These are phyloP conservation scores for Cataglyphis cursor DNA, from an alignment of 2,888 invertebrate genomes.

Conservation along the genomic window DNA sequence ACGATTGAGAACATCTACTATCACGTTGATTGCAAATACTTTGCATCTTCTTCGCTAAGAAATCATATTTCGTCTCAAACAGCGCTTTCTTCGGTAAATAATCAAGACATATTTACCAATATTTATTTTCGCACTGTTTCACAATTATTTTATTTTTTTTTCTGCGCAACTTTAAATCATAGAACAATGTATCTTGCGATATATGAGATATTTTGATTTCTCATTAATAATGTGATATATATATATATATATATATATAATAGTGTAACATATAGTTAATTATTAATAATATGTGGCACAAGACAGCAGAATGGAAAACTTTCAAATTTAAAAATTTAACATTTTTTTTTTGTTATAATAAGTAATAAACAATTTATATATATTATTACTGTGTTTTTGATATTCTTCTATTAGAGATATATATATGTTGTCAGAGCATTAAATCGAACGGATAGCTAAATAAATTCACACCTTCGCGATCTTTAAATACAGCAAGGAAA, in stretches of 20 bases:
- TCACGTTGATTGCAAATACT: not conserved
- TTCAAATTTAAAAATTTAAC: not conserved
- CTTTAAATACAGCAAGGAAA: not conserved
- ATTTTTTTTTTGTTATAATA: not conserved
- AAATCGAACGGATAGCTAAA: not conserved
- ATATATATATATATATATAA: not conserved
- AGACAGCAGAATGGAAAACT: not conserved
- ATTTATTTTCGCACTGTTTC: not conserved
- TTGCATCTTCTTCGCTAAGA: not conserved
- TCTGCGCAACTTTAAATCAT: not conserved
- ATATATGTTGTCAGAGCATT: not conserved
- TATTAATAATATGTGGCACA: not conserved
- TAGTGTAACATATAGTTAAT: not conserved
- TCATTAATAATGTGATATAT: not conserved
- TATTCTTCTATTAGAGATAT: not conserved
- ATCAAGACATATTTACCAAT: conserved; percentile 5
- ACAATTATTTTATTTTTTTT: not conserved
- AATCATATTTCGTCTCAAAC: not conserved
- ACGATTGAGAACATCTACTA: not conserved
- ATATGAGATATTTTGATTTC: not conserved
- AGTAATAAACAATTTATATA: not conserved
- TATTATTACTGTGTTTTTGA: not conserved
- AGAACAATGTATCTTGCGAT: not conserved
- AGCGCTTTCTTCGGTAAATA: not conserved
- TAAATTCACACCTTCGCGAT: not conserved